Evolutionary conservation across 2,113 vertebrate species (phyloP).

Genomic region (Hippocampus barbouri): DNA sequence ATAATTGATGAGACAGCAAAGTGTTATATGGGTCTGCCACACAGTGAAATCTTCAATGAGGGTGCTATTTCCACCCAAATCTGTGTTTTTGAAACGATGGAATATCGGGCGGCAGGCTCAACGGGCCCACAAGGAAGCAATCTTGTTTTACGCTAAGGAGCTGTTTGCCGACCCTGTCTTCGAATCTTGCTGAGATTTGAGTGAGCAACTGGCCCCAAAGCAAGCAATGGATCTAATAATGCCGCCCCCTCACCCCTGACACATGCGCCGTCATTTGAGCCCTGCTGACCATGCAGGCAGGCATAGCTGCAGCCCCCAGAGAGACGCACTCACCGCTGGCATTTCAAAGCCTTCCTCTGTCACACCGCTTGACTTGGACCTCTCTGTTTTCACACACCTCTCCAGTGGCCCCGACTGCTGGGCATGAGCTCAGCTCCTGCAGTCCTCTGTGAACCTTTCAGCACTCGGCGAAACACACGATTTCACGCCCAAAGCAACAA

Average conservation of each 20-base stretch:
- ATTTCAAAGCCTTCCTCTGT: constrained; percentile 38
- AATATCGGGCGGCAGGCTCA: neutral
- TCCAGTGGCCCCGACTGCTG: constrained; percentile 24
- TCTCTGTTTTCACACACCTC: constrained; percentile 52
- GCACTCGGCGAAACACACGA: neutral
- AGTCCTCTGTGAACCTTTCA: constrained; percentile 3
- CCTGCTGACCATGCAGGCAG: constrained; percentile 63
- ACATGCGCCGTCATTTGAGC: constrained; percentile 63
- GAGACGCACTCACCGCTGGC: constrained; percentile 49
- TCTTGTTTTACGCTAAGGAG: neutral
- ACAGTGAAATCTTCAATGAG: neutral
- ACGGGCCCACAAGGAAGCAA: neutral
- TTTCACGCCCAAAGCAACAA: neutral
- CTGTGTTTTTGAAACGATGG: neutral
- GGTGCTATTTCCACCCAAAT: constrained; percentile 5
- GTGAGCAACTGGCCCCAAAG: constrained; percentile 55
- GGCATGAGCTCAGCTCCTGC: constrained; percentile 6
- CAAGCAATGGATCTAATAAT: constrained; percentile 58
- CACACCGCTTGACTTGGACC: constrained; percentile 14
- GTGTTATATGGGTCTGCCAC: no score
- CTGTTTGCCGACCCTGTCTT: neutral
- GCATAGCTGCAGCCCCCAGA: constrained; percentile 36
- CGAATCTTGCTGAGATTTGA: constrained; percentile 41
- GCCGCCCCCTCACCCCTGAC: constrained; percentile 38
- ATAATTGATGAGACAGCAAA: no score